These are phyloP conservation scores for Geococcyx californianus DNA, from an alignment of 2,113 vertebrate species.

Conservation along the genomic window DNA sequence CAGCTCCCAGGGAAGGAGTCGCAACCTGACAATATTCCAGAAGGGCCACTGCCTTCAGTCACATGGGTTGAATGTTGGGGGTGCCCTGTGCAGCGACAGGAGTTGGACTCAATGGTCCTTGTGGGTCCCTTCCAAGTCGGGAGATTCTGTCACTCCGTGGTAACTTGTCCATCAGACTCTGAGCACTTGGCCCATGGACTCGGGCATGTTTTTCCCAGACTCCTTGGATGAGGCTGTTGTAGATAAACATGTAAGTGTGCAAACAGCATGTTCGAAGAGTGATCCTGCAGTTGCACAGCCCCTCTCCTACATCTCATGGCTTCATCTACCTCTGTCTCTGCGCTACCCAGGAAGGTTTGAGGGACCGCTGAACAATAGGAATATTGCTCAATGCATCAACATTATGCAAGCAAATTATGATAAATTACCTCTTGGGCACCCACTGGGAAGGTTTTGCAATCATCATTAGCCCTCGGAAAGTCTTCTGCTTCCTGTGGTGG, in stretches of 20 bases:
- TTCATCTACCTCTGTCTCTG: not conserved
- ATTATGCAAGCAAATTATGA: not conserved
- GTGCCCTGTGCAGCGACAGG: too few relatives aligned
- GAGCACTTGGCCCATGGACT: accelerated
- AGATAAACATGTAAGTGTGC: accelerated
- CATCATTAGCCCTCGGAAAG: not conserved
- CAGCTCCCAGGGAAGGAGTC: too few relatives aligned
- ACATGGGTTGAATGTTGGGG: too few relatives aligned
- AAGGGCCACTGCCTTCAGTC: too few relatives aligned
- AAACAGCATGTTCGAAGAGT: accelerated
- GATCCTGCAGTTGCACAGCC: not conserved
- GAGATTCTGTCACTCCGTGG: too few relatives aligned
- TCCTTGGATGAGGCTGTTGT: accelerated
- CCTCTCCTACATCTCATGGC: not conserved
- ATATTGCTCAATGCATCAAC: not conserved
- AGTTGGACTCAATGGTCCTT: too few relatives aligned
- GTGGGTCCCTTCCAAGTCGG: too few relatives aligned
- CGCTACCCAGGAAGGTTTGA: not conserved
- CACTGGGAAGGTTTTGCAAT: not conserved
- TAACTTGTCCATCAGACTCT: accelerated
- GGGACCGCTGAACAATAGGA: not conserved
- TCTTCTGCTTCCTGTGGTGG: not conserved
- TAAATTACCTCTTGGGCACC: not conserved
- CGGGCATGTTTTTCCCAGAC: accelerated
- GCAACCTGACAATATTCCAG: too few relatives aligned